A percentile compares a stretch with the other conserved stretches of the same genome.
These are phyloP conservation scores for Crematogaster levior DNA, from an alignment of 2,888 invertebrate species.

Conservation along the genomic window DNA sequence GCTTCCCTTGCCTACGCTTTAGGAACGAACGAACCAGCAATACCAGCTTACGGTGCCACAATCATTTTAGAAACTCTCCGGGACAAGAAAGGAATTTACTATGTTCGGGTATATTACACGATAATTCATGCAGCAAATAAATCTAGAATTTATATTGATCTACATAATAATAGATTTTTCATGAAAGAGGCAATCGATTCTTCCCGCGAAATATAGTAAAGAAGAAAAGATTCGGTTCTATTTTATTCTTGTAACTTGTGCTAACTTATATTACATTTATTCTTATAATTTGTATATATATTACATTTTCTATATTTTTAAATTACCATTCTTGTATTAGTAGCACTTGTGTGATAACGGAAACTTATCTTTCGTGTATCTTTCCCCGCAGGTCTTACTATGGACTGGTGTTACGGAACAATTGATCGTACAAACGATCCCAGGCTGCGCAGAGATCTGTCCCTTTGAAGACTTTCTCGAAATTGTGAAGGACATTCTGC, in stretches of 20 bases:
- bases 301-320: background rate
- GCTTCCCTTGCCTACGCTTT: slow-evolving; percentile 77
- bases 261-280: background rate
- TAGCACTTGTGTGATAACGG: background rate
- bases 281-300: background rate
- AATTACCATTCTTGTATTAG: background rate
- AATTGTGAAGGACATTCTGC: slow-evolving; percentile 78
- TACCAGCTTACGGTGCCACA: slow-evolving; percentile 81
- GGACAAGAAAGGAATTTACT: slow-evolving; percentile 76
- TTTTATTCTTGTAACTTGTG: background rate
- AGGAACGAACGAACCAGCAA: slow-evolving; percentile 77
- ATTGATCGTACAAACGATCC: slow-evolving; percentile 81
- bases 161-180: background rate
- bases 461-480: slow-evolving; percentile 82
- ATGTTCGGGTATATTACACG: slow-evolving; percentile 73
- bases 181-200: background rate
- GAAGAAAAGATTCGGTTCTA: background rate
- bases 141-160: background rate
- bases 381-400: slow-evolving; percentile 78
- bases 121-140: background rate
- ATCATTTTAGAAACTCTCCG: slow-evolving; percentile 80
- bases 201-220: background rate
- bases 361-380: slow-evolving; percentile 32
- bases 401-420: slow-evolving; percentile 83
- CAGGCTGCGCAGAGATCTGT: slow-evolving; percentile 82